phyloP scores from a whole-genome alignment of 2,797 vertebrate genomes.

The Pangasius djambal region DNA sequence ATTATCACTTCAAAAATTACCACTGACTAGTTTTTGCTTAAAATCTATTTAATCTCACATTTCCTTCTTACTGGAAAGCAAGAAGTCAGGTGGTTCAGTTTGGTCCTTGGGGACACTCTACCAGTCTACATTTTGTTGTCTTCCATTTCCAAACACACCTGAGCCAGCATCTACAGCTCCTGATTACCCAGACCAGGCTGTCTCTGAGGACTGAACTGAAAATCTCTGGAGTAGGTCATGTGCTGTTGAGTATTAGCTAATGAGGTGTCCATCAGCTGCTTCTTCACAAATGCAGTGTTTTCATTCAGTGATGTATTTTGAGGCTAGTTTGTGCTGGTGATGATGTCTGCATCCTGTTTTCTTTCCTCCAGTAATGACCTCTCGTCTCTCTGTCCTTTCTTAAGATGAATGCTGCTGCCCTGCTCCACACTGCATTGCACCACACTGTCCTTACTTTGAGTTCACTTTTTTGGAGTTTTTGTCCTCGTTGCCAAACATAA shows the following conservation, averaged over 20 bases:
- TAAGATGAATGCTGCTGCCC: neutral
- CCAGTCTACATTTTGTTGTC: neutral
- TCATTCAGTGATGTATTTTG: neutral
- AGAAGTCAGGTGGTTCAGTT: neutral
- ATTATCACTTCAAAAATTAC: neutral
- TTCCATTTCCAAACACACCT: constrained; percentile 6
- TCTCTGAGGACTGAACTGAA: neutral
- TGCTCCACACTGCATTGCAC: constrained; percentile 27
- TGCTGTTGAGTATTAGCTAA: constrained; percentile 10
- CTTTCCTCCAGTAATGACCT: constrained; percentile 18
- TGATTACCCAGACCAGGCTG: neutral
- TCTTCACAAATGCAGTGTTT: neutral
- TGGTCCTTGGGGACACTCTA: neutral
- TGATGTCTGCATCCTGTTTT: constrained; percentile 31
- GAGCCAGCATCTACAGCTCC: neutral
- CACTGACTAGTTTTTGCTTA: neutral
- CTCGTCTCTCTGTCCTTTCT: constrained; percentile 31
- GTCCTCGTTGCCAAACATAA: neutral
- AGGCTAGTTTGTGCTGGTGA: neutral
- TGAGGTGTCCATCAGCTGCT: constrained; percentile 5
- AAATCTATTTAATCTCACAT: neutral
- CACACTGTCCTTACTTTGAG: constrained; percentile 16
- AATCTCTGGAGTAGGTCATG: neutral
- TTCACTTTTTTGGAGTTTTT: neutral
- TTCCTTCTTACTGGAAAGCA: neutral